A percentile compares a stretch with the other conserved stretches of the same genome.
These are phyloP conservation scores for Scotopteryx bipunctaria DNA, from an alignment of 2,888 invertebrate genomes.

Conservation along the genomic window DNA sequence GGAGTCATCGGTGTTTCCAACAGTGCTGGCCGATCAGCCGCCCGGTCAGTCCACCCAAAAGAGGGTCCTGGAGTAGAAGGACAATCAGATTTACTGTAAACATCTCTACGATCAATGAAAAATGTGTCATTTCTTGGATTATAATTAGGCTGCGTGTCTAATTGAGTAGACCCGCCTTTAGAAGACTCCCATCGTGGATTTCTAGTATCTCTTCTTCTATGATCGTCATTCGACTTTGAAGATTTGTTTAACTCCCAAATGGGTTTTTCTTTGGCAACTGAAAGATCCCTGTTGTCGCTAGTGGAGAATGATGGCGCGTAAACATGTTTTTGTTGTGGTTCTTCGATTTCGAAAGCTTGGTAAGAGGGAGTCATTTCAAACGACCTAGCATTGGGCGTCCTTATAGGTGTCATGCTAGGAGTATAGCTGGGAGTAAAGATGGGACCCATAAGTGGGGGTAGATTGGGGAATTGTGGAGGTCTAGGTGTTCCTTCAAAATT, in stretches of 20 bases:
- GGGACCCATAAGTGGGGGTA: constrained; percentile 28
- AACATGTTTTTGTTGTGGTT: constrained; percentile 59
- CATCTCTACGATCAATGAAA: constrained; percentile 43
- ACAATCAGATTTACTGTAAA: constrained; percentile 43
- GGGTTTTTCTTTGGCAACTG: constrained; percentile 40
- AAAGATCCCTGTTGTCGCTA: constrained; percentile 46
- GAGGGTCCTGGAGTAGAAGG: constrained; percentile 48
- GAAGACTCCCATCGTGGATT: constrained; percentile 29
- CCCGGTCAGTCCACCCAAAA: constrained; percentile 52
- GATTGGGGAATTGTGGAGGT: constrained; percentile 38
- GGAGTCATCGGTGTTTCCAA: constrained; percentile 54
- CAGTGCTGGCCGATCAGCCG: constrained; percentile 51
- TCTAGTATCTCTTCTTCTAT: constrained; percentile 18
- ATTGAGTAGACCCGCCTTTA: constrained; percentile 12
- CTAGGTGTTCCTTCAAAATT: constrained; percentile 46
- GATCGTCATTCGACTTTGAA: constrained; percentile 7
- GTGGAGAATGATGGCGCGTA: constrained; percentile 59
- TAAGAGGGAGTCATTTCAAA: constrained; percentile 57
- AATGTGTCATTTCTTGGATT: constrained; percentile 43
- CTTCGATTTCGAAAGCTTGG: constrained; percentile 53
- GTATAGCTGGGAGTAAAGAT: constrained; percentile 39
- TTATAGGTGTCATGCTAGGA: constrained; percentile 39
- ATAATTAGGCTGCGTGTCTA: constrained; percentile 24
- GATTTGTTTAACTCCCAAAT: constrained; percentile 38
- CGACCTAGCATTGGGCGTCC: constrained; percentile 51